Evolutionary conservation across 2,797 vertebrate species (phyloP), one percentile per base, ranked within the genome.

Genomic region (Trachops cirrhosus): DNA sequence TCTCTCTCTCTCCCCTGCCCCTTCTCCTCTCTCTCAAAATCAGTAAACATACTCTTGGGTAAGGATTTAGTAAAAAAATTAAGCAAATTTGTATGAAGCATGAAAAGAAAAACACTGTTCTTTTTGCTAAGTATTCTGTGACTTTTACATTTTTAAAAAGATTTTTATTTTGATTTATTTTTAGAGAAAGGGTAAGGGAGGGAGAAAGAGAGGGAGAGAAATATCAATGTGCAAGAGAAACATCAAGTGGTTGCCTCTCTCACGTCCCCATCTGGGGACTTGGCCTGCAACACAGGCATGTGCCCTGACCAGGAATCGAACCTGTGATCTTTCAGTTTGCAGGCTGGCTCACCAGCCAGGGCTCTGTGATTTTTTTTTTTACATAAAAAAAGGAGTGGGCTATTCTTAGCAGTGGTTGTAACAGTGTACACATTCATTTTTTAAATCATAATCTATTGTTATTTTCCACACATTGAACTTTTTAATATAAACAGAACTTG

Each of bases 1-100:
- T 64, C 59, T 16, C 59, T n/a, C 32, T 10, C 57, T 57, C 54
- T 9, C 10, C 29, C 59, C 10, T 3, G 1, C 54, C 26, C 26
- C 26, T 12, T 29, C 11, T 3, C 9, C 59, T 32, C 29, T 32
- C 12, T 16, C 32, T 64, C 7, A 64, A 64, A 64, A 64, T 64
- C 62, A n/a, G 29, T n/a, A 16, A 64, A n/a, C 32, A 32, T 64
- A 64, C n/a, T 64, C 62, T 64, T 1, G 2, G 62, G 32, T 64
- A 32, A 64, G 14, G 32, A 64, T 64, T 64, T 62, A n/a, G n/a
- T 3, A 26, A n/a, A 32, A 86, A 94, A 80, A 89, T 83, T 62
- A 77, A 37, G n/a, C 41, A 94, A 1, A 83, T 93, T 86, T 96
- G 54, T 54, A 90, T 85, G 74, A 79, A 82, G 26, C 71, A 71